Conservation (phyloP, 2,888 invertebrate species). For the Drosophila maculinotata region DNA sequence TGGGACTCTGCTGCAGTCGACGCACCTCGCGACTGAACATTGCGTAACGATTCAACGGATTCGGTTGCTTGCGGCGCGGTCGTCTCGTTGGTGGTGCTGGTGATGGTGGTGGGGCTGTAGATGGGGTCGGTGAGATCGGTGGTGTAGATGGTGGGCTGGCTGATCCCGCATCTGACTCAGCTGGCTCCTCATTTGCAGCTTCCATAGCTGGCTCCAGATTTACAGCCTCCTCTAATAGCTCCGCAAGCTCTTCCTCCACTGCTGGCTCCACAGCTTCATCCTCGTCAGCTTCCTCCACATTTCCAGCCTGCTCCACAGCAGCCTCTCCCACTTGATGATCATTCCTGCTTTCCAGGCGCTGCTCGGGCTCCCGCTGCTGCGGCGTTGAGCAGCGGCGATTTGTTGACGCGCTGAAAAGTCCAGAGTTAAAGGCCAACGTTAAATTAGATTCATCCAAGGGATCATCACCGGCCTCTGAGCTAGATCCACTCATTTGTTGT, state of each 20-base stretch:
- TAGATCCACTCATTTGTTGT: not conserved
- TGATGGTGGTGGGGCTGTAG: fast-evolving
- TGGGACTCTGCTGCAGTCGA: not conserved
- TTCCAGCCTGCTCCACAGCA: no score
- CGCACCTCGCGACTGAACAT: not conserved
- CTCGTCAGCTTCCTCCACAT: not conserved
- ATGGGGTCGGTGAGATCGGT: not conserved
- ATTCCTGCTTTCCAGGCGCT: not conserved
- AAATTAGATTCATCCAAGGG: not conserved
- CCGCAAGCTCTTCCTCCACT: no score
- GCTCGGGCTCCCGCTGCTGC: not conserved
- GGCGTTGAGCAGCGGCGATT: not conserved
- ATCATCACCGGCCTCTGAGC: not conserved
- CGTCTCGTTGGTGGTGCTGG: not conserved
- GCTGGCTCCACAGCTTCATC: no score
- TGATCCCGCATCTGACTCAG: not conserved
- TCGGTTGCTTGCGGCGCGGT: constrained; percentile 16
- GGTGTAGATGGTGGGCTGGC: not conserved
- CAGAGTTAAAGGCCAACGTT: not conserved
- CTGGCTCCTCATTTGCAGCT: no score
- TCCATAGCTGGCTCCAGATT: not conserved
- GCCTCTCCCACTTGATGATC: no score
- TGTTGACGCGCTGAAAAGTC: not conserved
- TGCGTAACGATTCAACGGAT: not conserved
- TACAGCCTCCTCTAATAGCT: no score